Evolutionary conservation across 2,797 vertebrate species (phyloP).

Genomic region (Yasuhikotakia modesta): DNA sequence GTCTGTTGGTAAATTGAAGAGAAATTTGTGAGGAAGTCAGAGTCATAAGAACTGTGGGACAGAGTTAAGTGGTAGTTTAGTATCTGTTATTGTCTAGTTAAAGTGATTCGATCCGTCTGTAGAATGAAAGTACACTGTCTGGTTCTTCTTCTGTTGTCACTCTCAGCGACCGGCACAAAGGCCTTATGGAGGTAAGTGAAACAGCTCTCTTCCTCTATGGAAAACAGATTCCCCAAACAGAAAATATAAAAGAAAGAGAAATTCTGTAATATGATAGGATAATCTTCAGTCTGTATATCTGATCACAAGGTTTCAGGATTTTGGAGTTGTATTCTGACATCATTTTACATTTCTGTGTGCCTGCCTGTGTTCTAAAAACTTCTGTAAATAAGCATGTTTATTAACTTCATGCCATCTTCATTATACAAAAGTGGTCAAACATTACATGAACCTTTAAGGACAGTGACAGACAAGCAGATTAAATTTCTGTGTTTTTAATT

Average conservation of each 20-base stretch:
- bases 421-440: not conserved
- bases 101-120: conserved; percentile 11
- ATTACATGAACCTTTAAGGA: not conserved
- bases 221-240: not conserved
- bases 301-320: not conserved
- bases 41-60: not conserved
- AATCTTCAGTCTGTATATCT: too few relatives aligned
- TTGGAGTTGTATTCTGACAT: not conserved
- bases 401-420: not conserved
- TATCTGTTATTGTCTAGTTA: not conserved
- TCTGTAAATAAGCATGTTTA: not conserved
- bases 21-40: not conserved
- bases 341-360: too few relatives aligned
- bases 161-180: conserved; percentile 24
- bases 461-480: too few relatives aligned
- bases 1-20: not conserved
- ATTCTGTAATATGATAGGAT: too few relatives aligned
- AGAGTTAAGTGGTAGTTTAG: not conserved
- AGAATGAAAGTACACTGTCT: conserved; percentile 46
- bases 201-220: not conserved
- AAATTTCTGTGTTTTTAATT: too few relatives aligned
- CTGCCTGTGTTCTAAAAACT: not conserved
- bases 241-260: too few relatives aligned
- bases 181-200: conserved; percentile 53
- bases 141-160: conserved; percentile 39